Percentiles rank a stretch among this genome's conserved stretches.
Conservation (phyloP, 2,888 invertebrate genomes). For the Hirudinaria manillensis region DNA sequence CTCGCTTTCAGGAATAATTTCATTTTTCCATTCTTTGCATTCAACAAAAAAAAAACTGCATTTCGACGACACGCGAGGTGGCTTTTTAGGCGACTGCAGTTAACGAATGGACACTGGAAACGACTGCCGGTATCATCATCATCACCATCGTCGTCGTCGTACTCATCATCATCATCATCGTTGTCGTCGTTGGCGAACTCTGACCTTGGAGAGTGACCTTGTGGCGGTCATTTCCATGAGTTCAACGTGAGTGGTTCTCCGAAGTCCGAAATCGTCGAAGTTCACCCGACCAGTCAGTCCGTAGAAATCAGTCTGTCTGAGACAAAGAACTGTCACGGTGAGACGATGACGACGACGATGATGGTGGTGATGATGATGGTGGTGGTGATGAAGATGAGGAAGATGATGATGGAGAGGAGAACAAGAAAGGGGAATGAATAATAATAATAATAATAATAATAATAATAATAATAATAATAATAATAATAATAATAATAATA, state of each 20-base stretch:
- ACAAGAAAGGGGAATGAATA: no score
- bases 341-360: conserved; percentile 25
- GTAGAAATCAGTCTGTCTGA: conserved; percentile 42
- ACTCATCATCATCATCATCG: neutral
- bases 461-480: neutral
- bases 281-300: conserved; percentile 48
- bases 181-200: neutral
- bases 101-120: no score
- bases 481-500: neutral
- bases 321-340: neutral
- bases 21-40: no score
- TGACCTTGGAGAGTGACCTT: conserved; percentile 36
- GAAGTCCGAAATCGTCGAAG: conserved; percentile 45
- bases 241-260: conserved; percentile 44
- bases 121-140: neutral
- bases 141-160: neutral
- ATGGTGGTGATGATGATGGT: conserved; percentile 18
- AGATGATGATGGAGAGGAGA: neutral
- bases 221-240: conserved; percentile 44
- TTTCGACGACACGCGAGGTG: no score
- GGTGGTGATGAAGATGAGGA: conserved; percentile 7
- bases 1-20: no score
- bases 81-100: no score
- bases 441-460: conserved; percentile 17
- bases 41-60: no score